phyloP scores from a whole-genome alignment of 2,113 vertebrate genomes.

The Oryzias melastigma region DNA sequence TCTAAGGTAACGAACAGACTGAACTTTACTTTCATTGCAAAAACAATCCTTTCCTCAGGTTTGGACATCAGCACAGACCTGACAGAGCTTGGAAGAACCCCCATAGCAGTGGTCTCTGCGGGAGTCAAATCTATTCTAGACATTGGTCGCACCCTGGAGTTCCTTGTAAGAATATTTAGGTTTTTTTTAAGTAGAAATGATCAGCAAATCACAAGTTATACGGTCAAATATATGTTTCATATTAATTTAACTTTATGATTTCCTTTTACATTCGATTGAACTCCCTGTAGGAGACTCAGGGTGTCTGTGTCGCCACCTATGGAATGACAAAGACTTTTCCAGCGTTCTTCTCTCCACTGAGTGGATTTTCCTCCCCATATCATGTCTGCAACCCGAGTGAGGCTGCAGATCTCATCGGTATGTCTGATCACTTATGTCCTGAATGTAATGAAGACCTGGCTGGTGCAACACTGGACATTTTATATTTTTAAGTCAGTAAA shows the following conservation, averaged over 20 bases:
- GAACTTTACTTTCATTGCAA: not conserved
- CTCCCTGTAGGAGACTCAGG: constrained; percentile 84
- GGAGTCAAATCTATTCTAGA: constrained; percentile 91
- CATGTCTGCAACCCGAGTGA: constrained; percentile 78
- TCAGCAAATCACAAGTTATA: not conserved
- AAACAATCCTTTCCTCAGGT: constrained; percentile 63
- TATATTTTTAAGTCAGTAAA: too few relatives aligned
- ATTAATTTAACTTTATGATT: not conserved
- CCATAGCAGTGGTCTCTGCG: constrained; percentile 86
- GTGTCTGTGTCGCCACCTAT: constrained; percentile 87
- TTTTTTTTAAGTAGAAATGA: not conserved
- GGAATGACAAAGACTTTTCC: constrained; percentile 84
- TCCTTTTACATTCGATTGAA: not conserved
- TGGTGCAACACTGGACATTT: too few relatives aligned
- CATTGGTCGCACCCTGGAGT: constrained; percentile 88
- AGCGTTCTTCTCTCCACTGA: constrained; percentile 84
- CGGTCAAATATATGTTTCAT: not conserved
- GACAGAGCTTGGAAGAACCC: constrained; percentile 87
- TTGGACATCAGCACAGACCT: constrained; percentile 90
- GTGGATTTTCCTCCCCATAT: constrained; percentile 83
- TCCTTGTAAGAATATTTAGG: constrained; percentile 76
- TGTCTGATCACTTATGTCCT: constrained; percentile 10
- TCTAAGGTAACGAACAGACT: not conserved
- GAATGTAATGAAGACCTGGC: not conserved
- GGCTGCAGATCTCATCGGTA: constrained; percentile 87